Percentiles rank a stretch among this genome's conserved stretches.
Evolutionary conservation across 2,113 vertebrate genomes (phyloP).

Genomic region (Sorex fumeus): DNA sequence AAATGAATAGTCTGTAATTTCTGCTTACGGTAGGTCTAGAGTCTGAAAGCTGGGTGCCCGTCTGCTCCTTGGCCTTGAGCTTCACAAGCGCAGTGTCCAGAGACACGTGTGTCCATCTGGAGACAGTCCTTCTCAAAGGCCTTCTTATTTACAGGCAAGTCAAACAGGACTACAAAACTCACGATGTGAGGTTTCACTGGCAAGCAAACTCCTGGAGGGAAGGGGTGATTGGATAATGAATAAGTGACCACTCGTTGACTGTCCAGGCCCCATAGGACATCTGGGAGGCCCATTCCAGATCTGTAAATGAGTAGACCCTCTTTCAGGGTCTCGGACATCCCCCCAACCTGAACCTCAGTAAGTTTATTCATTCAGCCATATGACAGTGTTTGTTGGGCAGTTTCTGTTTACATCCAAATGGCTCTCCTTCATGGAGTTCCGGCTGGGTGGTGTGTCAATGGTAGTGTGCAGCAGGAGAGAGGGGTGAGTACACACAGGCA

Average conservation of each 20-base stretch:
- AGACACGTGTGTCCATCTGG: too few species aligned
- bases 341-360: too few species aligned
- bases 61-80: too few species aligned
- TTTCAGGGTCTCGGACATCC: too few species aligned
- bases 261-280: too few species aligned
- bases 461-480: too few species aligned
- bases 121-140: background rate
- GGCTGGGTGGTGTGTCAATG: too few species aligned
- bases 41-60: too few species aligned
- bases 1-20: background rate
- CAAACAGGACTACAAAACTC: background rate
- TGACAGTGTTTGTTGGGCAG: background rate
- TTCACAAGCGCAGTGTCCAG: too few species aligned
- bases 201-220: background rate
- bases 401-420: background rate
- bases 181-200: background rate
- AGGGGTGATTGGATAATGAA: background rate
- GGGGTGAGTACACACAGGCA: too few species aligned
- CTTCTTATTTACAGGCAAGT: background rate
- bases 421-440: background rate
- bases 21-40: background rate
- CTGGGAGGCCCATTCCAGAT: too few species aligned
- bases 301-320: too few species aligned
- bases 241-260: background rate
- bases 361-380: background rate